Percentiles rank a stretch among this genome's conserved stretches.
Conservation (phyloP, 1,140 invertebrate species). For the Lutraria rhynchaena region DNA sequence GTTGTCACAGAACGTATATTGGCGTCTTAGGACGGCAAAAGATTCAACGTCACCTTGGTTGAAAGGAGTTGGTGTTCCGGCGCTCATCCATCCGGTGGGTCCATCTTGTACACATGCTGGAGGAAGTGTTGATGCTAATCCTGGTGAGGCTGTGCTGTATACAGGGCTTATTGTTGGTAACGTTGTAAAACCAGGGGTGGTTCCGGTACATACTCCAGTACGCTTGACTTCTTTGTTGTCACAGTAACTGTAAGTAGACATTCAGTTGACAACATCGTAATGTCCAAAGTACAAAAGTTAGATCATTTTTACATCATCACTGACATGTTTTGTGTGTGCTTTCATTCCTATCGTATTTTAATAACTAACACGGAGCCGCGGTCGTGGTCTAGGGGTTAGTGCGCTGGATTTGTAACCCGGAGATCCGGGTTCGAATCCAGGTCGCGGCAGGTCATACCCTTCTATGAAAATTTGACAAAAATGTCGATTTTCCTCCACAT, state of each 20-base stretch:
- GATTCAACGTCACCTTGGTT: constrained; percentile 70
- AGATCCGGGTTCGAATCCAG: too few species aligned
- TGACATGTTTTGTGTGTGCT: too few species aligned
- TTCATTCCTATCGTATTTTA: too few species aligned
- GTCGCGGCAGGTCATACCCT: too few species aligned
- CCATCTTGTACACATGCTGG: constrained; percentile 64
- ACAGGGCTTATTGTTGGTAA: constrained; percentile 19
- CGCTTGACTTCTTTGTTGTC: constrained; percentile 61
- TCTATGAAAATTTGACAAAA: too few species aligned
- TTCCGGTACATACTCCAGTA: constrained; percentile 63
- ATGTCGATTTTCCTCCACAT: too few species aligned
- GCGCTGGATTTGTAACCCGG: too few species aligned
- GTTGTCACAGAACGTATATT: constrained; percentile 70
- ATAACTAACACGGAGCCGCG: too few species aligned
- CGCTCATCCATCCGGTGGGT: constrained; percentile 73
- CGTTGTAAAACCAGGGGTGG: constrained; percentile 28
- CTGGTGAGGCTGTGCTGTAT: background rate
- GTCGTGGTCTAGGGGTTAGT: too few species aligned
- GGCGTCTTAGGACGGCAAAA: constrained; percentile 42
- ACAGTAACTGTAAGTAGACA: constrained; percentile 59
- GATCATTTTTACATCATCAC: too few species aligned
- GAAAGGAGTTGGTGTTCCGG: constrained; percentile 58
- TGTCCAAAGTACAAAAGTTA: too few species aligned
- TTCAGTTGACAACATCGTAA: too few species aligned
- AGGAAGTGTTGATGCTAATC: constrained; percentile 24